Percentiles rank a stretch among this genome's conserved stretches.
These are phyloP conservation scores for Elanoides forficatus DNA, from an alignment of 2,113 vertebrate species.

Conservation along the genomic window DNA sequence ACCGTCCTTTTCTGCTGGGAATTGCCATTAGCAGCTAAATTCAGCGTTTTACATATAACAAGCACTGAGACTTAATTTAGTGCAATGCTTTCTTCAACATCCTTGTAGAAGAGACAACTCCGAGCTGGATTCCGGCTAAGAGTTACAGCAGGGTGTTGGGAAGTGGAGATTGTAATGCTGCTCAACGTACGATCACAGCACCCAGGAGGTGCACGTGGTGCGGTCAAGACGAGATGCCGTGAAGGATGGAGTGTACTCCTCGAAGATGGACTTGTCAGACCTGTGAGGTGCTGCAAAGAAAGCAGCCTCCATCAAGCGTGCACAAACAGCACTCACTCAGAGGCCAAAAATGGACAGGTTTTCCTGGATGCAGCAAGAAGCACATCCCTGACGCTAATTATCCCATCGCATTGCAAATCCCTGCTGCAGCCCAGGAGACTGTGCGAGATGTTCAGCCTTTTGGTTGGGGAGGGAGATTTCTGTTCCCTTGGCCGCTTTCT, in stretches of 20 bases:
- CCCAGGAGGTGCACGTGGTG: not conserved
- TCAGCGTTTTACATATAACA: constrained; percentile 25
- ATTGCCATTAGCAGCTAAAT: constrained; percentile 50
- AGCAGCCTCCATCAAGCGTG: not conserved
- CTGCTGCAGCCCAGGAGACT: not conserved
- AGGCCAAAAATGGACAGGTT: not conserved
- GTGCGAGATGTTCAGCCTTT: not conserved
- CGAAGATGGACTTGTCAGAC: not conserved
- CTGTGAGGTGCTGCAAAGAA: not conserved
- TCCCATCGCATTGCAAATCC: not conserved
- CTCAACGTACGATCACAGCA: rapidly evolving
- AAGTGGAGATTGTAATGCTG: not conserved
- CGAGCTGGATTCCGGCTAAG: not conserved
- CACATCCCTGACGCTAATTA: not conserved
- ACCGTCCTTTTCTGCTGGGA: constrained; percentile 30
- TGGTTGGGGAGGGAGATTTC: not conserved
- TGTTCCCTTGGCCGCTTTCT: not conserved
- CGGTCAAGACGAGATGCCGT: not conserved
- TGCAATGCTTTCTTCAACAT: not conserved
- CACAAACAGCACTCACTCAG: rapidly evolving
- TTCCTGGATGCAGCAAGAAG: not conserved
- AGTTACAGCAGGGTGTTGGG: not conserved
- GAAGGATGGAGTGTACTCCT: not conserved
- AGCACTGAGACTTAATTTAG: not conserved
- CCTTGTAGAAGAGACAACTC: not conserved